Base-by-base conservation (phyloP, 2,113 vertebrate genomes). In the Mormoops blainvillei region DNA sequence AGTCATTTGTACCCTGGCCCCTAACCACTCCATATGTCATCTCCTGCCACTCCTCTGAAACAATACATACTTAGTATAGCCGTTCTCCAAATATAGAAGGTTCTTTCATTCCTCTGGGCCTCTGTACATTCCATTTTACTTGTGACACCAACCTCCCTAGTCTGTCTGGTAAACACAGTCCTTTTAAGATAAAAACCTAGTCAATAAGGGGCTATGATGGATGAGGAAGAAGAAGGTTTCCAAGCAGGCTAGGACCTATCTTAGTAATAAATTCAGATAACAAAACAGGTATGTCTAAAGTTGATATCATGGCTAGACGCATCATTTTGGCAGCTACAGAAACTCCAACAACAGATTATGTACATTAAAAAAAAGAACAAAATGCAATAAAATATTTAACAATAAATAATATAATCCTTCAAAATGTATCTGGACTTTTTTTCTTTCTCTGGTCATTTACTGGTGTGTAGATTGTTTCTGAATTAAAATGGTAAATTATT, bases 291-390 rank as follows among this genome's bases (percentile, higher is more conserved):
- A 31, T 67, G 16, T 65, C 89, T 89, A 61, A 74, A 94, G 26
- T 56, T 50, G 93, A 38, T 86, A 82, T 38, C 48, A 89, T 84
- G 6, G 38, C 76, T 85, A 91, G 50, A 74, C 7, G 50, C 28
- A 81, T 77, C 50, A 92, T 74, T 77, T 4, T 31, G 77, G n/a
- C 52, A 94, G 38, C 52, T 94, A 56, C 4, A 94, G 52, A 91
- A 94, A 92, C 18, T 89, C 50, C 61, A 88, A 52, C 6, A 83
- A 45, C 31, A 81, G 28, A 82, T 9, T 41, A 45, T 77, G 48
- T 93, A 92, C 45, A 26, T 93, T n/a, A n/a, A 58, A 88, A 89
- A 97, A 45, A 38, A 86, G 31, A 91, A 61, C 36, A 94, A 11
- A 93, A 94, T 48, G 33, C 19, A 94, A 68, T 50, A 78, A 89